These are phyloP conservation scores for Vanessa tameamea DNA, from an alignment of 1,140 invertebrate genomes.

Conservation along the genomic window DNA sequence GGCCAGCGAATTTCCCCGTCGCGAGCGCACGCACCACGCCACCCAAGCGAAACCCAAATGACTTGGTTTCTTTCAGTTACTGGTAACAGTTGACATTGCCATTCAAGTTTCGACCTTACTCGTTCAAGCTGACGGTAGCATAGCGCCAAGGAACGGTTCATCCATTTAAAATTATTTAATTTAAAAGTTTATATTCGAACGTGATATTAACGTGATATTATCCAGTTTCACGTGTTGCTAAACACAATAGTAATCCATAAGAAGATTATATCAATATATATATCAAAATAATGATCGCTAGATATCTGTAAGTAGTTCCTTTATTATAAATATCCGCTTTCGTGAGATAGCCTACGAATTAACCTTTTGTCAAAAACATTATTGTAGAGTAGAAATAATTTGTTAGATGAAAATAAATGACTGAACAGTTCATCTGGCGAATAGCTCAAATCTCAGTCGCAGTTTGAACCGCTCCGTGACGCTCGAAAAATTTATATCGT, in stretches of 20 bases:
- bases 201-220: background rate
- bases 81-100: constrained; percentile 14
- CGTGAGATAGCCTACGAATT: constrained; percentile 16
- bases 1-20: constrained; percentile 61
- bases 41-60: constrained; percentile 22
- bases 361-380: constrained; percentile 10
- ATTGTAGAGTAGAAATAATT: constrained; percentile 19
- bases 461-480: constrained; percentile 36
- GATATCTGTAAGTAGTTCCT: constrained; percentile 11
- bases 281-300: background rate
- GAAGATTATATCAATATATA: background rate
- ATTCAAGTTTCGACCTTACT: constrained; percentile 17
- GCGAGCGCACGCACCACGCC: constrained; percentile 53
- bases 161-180: constrained; percentile 3
- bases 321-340: constrained; percentile 21
- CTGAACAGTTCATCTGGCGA: constrained; percentile 23
- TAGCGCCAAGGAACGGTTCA: constrained; percentile 39
- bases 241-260: background rate
- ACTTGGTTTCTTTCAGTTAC: constrained; percentile 32
- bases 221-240: background rate
- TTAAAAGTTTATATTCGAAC: background rate
- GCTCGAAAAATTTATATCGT: constrained; percentile 30
- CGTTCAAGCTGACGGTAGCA: constrained; percentile 39
- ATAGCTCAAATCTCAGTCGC: constrained; percentile 5
- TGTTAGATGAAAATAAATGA: constrained; percentile 22